Evolutionary conservation across 1,140 invertebrate genomes (phyloP), one percentile per base, ranked within the genome.

Genomic region (Cydia strobilella): DNA sequence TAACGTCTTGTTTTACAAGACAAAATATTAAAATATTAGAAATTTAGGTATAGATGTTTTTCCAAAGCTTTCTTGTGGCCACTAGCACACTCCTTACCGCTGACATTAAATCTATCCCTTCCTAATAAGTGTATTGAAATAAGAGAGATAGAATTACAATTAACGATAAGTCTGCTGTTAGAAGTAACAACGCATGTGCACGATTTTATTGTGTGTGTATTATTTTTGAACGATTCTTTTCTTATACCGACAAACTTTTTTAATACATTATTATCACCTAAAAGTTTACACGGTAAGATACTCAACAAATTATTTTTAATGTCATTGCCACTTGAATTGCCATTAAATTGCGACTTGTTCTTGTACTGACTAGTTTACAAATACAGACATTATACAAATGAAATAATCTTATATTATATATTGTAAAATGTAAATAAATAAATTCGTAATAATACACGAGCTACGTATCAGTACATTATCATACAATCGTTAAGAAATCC

Each of bases 351-450:
- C 48, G 13, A 23, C 10, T 59, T 59, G 18, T 23, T 59, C 9
- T 23, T 20, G 9, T 59, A 59, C 54, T 59, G 54, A 59, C 54
- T 59, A 59, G 54, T 59, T 59, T 59, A 59, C 54, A 59, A 59
- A 59, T 59, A 59, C 54, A 59, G 54, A 59, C 54, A 59, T 59
- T 23, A 4, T n/a, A n/a, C n/a, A 59, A 59, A 59, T 59, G 20
- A 59, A 23, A 51, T 51, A n/a, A 51, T 51, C 48, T 51, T 51
- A 51, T n/a, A 42, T 42, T 1, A 20, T 59, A 59, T 59, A 23
- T 54, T 18, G 3, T 54, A 59, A 59, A 59, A 23, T 59, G 18
- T 59, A 59, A 59, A 59, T 59, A 59, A 59, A 59, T 59, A 59
- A 59, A 59, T 59, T 59, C 54, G 54, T 59, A 51, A 51, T 51